Conservation (phyloP, 2,113 vertebrate species). For the Syrrhaptes paradoxus region DNA sequence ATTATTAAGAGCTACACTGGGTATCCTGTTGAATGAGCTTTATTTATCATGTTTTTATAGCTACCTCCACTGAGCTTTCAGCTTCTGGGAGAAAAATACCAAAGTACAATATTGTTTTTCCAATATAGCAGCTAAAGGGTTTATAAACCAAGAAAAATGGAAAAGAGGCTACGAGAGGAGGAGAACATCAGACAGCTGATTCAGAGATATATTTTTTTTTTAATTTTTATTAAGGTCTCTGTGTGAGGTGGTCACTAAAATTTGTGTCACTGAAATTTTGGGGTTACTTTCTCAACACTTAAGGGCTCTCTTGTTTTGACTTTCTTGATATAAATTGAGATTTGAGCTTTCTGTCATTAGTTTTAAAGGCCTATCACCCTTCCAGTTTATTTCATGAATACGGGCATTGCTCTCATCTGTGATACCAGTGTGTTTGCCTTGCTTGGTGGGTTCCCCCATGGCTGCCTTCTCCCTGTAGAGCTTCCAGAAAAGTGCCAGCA, state of each 20-base stretch:
- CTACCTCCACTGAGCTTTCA: background rate
- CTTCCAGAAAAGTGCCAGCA: background rate
- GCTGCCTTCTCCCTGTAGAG: background rate
- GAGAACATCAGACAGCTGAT: background rate
- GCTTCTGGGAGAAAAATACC: background rate
- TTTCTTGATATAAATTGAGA: background rate
- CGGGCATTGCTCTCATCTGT: background rate
- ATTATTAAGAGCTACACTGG: background rate
- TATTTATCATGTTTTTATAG: conserved; percentile 3
- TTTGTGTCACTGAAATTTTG: background rate
- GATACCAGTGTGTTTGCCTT: background rate
- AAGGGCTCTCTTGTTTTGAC: background rate
- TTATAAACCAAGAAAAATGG: background rate
- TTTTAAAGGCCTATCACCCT: background rate
- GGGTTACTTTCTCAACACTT: background rate
- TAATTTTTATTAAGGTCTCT: background rate
- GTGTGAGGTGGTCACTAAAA: background rate
- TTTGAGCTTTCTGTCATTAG: background rate
- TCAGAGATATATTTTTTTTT: background rate
- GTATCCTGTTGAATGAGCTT: background rate
- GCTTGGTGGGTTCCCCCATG: background rate
- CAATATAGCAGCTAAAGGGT: background rate
- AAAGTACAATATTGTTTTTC: background rate
- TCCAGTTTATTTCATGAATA: background rate
- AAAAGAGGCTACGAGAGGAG: background rate